Conservation (phyloP, 1,140 invertebrate genomes). For the Orchestia grillus region DNA sequence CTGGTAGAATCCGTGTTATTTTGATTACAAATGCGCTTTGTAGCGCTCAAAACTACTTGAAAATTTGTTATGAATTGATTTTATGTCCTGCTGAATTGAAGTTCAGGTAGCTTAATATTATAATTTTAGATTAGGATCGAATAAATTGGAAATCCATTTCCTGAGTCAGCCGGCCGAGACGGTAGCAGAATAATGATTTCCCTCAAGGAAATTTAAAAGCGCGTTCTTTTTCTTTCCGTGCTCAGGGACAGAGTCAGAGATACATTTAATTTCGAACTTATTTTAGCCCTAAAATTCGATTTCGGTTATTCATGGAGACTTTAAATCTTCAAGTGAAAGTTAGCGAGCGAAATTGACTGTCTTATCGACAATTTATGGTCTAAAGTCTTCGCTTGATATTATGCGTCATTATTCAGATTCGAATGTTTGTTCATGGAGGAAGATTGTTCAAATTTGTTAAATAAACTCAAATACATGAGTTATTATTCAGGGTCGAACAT, state of each 20-base stretch:
- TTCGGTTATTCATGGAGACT: background rate
- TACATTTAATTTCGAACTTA: background rate
- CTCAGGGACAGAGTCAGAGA: background rate
- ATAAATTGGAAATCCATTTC: conserved; percentile 10
- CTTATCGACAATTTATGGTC: background rate
- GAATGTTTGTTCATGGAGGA: too few species aligned
- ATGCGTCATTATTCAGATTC: too few species aligned
- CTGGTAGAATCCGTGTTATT: too few species aligned
- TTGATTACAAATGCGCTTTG: background rate
- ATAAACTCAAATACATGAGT: too few species aligned
- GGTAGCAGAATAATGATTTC: background rate
- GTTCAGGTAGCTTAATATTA: background rate
- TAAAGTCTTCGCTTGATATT: too few species aligned
- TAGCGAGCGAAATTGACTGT: background rate
- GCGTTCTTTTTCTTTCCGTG: background rate
- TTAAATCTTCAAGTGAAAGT: background rate
- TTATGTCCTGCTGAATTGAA: background rate
- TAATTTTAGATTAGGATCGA: background rate
- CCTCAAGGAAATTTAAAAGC: background rate
- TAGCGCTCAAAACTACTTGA: background rate
- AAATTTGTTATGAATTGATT: background rate
- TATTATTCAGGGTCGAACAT: too few species aligned
- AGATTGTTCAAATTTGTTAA: too few species aligned
- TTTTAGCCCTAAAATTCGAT: background rate
- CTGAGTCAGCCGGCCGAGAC: background rate